Evolutionary conservation across 2,113 vertebrate genomes (phyloP).

Genomic region (Hydrolagus affinis): DNA sequence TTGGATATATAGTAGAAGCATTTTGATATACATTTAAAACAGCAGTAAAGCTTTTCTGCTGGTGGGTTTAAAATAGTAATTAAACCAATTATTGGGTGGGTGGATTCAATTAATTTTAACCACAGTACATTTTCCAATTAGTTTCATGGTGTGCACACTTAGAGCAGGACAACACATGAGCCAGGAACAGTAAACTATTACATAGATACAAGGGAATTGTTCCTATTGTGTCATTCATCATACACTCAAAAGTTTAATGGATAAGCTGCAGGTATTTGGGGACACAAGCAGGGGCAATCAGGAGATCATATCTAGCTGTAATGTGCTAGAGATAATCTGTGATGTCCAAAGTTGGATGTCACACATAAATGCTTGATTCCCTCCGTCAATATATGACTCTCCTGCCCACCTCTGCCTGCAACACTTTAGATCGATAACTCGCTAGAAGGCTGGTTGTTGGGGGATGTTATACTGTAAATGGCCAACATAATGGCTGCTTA

Average conservation of each 20-base stretch:
- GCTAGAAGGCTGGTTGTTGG: neutral
- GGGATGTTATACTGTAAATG: neutral
- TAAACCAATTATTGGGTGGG: neutral
- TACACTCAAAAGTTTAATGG: too few species aligned
- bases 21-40: neutral
- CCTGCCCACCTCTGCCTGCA: neutral
- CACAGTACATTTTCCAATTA: too few species aligned
- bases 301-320: too few species aligned
- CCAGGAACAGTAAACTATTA: too few species aligned
- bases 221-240: too few species aligned
- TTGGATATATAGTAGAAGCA: neutral
- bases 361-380: neutral
- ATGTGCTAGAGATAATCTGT: too few species aligned
- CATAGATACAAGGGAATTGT: too few species aligned
- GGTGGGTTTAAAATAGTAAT: neutral
- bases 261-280: too few species aligned
- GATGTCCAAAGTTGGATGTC: neutral
- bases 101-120: too few species aligned
- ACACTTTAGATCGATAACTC: neutral
- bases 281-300: too few species aligned
- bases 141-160: too few species aligned
- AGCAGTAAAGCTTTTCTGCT: neutral
- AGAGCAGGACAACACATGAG: too few species aligned
- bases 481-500: neutral
- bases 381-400: neutral